phyloP scores from a whole-genome alignment of 2,888 invertebrate genomes.

The Oligia fasciuncula region DNA sequence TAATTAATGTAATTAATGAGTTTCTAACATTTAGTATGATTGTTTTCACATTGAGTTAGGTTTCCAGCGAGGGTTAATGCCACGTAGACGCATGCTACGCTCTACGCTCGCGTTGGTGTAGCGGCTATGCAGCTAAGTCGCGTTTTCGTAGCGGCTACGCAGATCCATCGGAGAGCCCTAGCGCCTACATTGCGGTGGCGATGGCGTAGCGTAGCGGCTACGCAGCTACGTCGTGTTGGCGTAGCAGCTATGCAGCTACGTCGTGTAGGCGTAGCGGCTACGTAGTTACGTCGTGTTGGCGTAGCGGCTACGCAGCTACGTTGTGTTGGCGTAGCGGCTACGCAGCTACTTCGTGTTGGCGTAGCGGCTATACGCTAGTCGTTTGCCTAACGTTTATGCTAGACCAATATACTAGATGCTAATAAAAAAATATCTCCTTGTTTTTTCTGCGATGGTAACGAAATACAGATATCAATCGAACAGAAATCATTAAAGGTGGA shows the following conservation, averaged over 20 bases:
- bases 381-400: not conserved
- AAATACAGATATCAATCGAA: not conserved
- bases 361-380: not conserved
- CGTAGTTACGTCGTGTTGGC: not conserved
- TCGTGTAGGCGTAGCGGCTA: not conserved
- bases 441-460: not conserved
- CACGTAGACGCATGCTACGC: not conserved
- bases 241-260: not conserved
- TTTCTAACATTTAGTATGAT: not conserved
- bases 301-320: not conserved
- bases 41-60: not conserved
- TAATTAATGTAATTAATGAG: conserved; percentile 11
- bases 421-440: not conserved
- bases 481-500: not conserved
- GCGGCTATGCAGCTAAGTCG: not conserved
- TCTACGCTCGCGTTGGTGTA: not conserved
- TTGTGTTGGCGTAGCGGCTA: not conserved
- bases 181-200: not conserved
- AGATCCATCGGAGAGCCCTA: not conserved
- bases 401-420: not conserved
- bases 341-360: not conserved
- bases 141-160: conserved; percentile 1
- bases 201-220: not conserved
- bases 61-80: not conserved
- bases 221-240: not conserved